Base-by-base conservation (phyloP, 2,888 invertebrate genomes). In the Drosophila recens region DNA sequence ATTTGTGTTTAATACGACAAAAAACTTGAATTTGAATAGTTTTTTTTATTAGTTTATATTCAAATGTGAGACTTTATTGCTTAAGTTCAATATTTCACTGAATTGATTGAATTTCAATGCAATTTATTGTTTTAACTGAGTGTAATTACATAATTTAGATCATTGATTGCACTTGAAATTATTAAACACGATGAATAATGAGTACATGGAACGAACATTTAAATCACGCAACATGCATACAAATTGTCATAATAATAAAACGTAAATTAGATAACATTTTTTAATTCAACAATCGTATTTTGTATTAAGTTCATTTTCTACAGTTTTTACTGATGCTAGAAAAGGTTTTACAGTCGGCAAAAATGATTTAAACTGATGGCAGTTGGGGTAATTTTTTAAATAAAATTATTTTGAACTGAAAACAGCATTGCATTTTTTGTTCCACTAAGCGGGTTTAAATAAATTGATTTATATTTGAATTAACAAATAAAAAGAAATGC, bases 21-120 rank as follows among this genome's bases (percentile, higher is more conserved):
- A 49, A 38, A 78, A 75, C 65, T 74, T 77, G 73, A 75, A 66
- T 82, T 78, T 83, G 67, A 69, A 78, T 75, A 80, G 78, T 75
- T 79, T 67, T 66, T 70, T 67, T 69, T 83, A 81, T 87, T 73
- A 78, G 68, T 74, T 78, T 85, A 43, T 88, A 84, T 78, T 80
- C 67, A 74, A 77, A 75, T 75, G 78, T 85, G 80, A 85, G 84
- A 85, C 88, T 85, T 74, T 74, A 72, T 86, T 84, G 86, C 88
- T 86, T 88, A 80, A 86, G 80, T 84, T 84, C 73, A 80, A 86
- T 79, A 85, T 82, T 87, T 87, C 75, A 43, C 52, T 66, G 73
- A 75, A 82, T 80, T 71, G 52, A 88, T 78, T 87, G 79, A 83
- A 87, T 74, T 79, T 69, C 49, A 79, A 79, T 68, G 75, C 85